Base-by-base conservation (phyloP, 2,113 vertebrate genomes). In the Cercocebus atys region DNA sequence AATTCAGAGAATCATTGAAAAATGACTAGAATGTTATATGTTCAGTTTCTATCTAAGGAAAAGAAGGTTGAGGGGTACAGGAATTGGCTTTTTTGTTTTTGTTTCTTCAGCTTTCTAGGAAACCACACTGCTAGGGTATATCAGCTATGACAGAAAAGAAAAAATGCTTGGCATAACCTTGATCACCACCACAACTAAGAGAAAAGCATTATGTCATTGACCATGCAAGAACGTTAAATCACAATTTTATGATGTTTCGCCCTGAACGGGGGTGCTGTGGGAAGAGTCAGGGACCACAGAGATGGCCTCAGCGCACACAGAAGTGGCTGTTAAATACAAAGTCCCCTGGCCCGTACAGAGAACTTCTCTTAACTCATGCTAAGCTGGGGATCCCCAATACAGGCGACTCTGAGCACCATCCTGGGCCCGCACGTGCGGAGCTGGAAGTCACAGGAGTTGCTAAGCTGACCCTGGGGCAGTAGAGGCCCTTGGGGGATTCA, bases 71-170 rank as follows among this genome's bases (percentile, higher is more conserved):
- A 38, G 23, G 6, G 18, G 27, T 64, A 6, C 6, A 80, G 52
- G 32, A 57, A 59, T 47, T 40, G 30, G 23, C 38, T 90, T 72
- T 88, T 35, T n/a, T 57, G 5, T 88, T 64, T 82, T 66, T 87
- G 18, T 83, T 90, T 94, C 45, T 68, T 43, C 35, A 50, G 47
- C 32, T 80, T 95, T 87, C 32, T 9, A 59, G 55, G 73, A 92
- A 96, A 45, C 61, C n/a, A 40, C 25, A 43, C 8, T 17, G 12
- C 35, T 40, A 64, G 61, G 3, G 14, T 20, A 30, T 5, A 10
- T 5, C 18, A 43, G 52, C 30, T 59, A 81, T 55, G 66, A 23
- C 0, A 55, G 35, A 12, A 43, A 79, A 82, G 30, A 16, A 84
- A n/a, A 66, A 79, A 70, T 2, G 11, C 50, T 30, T 57, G 50